Percentiles rank a stretch among this genome's conserved stretches.
phyloP scores from a whole-genome alignment of 2,888 invertebrate species.

The Hirudinaria manillensis region DNA sequence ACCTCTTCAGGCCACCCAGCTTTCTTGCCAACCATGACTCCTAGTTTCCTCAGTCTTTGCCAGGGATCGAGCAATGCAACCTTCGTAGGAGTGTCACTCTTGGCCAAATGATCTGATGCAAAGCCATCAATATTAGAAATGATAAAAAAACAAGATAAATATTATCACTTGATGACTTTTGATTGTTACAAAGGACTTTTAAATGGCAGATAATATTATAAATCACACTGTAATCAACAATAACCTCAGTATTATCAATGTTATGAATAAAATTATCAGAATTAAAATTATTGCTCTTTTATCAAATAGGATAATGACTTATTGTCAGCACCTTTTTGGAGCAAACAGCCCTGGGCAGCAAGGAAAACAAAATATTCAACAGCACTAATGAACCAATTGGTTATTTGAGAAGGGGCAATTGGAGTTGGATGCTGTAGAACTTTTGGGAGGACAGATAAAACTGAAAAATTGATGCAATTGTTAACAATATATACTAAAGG shows the following conservation, averaged over 20 bases:
- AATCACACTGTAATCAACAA: too few species aligned
- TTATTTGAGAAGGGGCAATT: not conserved
- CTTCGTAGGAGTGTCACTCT: not conserved
- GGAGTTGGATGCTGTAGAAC: not conserved
- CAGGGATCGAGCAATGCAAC: not conserved
- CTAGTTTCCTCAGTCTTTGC: not conserved
- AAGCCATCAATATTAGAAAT: not conserved
- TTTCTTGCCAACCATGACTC: not conserved
- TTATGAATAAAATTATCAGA: too few species aligned
- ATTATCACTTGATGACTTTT: not conserved
- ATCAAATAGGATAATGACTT: too few species aligned
- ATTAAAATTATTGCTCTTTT: too few species aligned
- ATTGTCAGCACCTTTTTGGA: not conserved
- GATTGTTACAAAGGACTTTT: too few species aligned
- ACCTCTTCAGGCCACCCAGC: not conserved
- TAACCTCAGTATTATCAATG: too few species aligned
- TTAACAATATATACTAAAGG: not conserved
- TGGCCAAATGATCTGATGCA: not conserved
- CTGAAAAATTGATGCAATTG: not conserved
- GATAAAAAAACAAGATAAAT: not conserved
- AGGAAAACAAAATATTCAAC: not conserved
- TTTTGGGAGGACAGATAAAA: not conserved
- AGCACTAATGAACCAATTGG: constrained; percentile 8
- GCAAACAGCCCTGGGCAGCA: not conserved
- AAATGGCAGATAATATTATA: too few species aligned